A percentile compares a stretch with the other conserved stretches of the same genome.
Conservation (phyloP, 92 coral and sea anemone genomes). For the Meandrina meandrites region DNA sequence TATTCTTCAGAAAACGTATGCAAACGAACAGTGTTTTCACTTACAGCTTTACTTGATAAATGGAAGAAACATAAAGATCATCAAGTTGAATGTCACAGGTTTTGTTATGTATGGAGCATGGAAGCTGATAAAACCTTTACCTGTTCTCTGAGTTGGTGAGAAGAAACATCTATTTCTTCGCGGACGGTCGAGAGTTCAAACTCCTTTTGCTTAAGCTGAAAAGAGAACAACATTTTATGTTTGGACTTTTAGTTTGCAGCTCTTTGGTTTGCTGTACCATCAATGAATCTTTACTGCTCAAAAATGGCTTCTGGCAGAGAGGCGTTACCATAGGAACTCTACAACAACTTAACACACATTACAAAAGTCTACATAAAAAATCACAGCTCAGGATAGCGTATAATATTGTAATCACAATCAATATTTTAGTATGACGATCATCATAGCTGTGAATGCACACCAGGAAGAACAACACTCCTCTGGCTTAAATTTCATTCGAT, state of each 20-base stretch:
- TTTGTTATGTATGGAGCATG: not conserved
- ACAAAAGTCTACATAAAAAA: not conserved
- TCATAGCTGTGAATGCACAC: slow-evolving; percentile 26
- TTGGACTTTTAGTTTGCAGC: too few species aligned
- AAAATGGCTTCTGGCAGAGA: too few species aligned
- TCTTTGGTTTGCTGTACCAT: too few species aligned
- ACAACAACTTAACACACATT: not conserved
- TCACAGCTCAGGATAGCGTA: slow-evolving; percentile 56
- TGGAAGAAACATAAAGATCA: not conserved
- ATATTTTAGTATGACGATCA: slow-evolving; percentile 11
- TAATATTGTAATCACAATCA: slow-evolving; percentile 24
- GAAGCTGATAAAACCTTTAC: slow-evolving; percentile 7
- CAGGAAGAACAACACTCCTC: too few species aligned
- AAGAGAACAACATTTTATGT: not conserved
- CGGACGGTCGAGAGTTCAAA: slow-evolving; percentile 52
- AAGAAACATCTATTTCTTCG: slow-evolving; percentile 40
- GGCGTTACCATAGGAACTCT: not conserved
- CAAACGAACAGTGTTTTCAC: not conserved
- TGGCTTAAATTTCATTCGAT: too few species aligned
- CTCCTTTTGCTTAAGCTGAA: slow-evolving; percentile 55
- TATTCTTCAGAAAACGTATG: not conserved
- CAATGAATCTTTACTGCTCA: too few species aligned
- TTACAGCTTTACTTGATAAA: not conserved
- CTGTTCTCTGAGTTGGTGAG: slow-evolving; percentile 58
- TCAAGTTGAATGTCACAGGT: not conserved